Percentiles rank a stretch among this genome's conserved stretches.
phyloP scores from a whole-genome alignment of 1,140 invertebrate species.

The Procambarus clarkii region DNA sequence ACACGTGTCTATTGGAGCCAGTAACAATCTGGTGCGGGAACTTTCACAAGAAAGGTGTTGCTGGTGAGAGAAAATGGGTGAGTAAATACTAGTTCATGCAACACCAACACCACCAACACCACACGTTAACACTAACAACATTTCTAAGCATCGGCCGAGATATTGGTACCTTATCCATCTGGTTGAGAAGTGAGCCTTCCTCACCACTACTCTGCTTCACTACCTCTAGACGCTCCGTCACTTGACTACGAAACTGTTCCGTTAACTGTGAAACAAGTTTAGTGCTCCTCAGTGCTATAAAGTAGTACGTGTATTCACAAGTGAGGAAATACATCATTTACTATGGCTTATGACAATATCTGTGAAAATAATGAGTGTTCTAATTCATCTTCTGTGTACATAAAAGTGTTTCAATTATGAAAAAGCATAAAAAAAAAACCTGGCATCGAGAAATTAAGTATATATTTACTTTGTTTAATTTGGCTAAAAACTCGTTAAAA shows the following conservation, averaged over 20 bases:
- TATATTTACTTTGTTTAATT: too few relatives aligned
- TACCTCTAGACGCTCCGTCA: slow-evolving; percentile 74
- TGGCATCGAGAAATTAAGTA: too few relatives aligned
- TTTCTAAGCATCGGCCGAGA: slow-evolving; percentile 20
- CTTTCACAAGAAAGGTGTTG: neutral
- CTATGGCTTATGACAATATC: neutral
- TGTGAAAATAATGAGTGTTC: neutral
- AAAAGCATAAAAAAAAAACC: too few relatives aligned
- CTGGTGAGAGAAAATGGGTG: neutral
- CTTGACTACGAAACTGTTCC: slow-evolving; percentile 74
- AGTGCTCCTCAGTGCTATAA: slow-evolving; percentile 35
- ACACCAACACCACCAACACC: slow-evolving; percentile 28
- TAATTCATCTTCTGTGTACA: neutral
- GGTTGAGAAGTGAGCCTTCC: slow-evolving; percentile 74
- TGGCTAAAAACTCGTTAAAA: too few relatives aligned
- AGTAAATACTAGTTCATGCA: slow-evolving; percentile 25
- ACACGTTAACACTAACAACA: slow-evolving; percentile 24
- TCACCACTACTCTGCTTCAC: slow-evolving; percentile 73
- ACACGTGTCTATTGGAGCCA: neutral
- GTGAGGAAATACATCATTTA: neutral
- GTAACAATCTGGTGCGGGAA: neutral
- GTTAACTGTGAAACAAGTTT: slow-evolving; percentile 70
- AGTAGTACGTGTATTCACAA: neutral
- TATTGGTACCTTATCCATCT: slow-evolving; percentile 71
- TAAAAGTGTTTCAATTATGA: too few relatives aligned